A percentile compares a stretch with the other conserved stretches of the same genome.
phyloP scores from a whole-genome alignment of 2,888 invertebrate genomes.

The Drosophila emarginata region DNA sequence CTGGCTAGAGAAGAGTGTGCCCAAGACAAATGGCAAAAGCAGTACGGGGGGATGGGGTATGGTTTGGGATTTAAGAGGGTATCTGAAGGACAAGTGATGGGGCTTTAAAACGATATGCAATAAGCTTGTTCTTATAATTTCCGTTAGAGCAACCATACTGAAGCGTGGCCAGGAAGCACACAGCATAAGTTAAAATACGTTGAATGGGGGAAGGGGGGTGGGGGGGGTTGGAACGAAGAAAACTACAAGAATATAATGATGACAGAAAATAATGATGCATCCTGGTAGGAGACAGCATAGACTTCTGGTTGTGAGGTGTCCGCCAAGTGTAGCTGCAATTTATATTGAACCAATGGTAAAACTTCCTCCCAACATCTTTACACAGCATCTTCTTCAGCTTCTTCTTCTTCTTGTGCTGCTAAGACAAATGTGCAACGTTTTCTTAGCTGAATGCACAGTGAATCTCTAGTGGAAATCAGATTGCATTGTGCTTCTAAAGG shows the following conservation, averaged over 20 bases:
- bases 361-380: neutral
- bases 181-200: constrained; percentile 8
- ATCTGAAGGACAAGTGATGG: neutral
- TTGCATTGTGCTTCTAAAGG: constrained; percentile 43
- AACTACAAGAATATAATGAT: constrained; percentile 75
- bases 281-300: constrained; percentile 45
- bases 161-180: constrained; percentile 48
- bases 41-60: too few relatives aligned
- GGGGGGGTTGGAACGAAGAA: too few relatives aligned
- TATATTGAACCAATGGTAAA: constrained; percentile 57
- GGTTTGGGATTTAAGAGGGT: neutral
- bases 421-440: constrained; percentile 67
- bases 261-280: constrained; percentile 78
- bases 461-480: constrained; percentile 65
- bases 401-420: neutral
- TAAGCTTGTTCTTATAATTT: constrained; percentile 59
- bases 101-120: constrained; percentile 22
- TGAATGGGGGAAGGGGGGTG: constrained; percentile 12
- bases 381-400: neutral
- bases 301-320: constrained; percentile 23
- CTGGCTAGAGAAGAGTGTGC: constrained; percentile 54
- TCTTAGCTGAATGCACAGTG: constrained; percentile 73
- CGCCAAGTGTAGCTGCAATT: constrained; percentile 52
- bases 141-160: constrained; percentile 59
- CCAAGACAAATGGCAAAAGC: neutral